A percentile compares a stretch with the other conserved stretches of the same genome.
These are phyloP conservation scores for Hedychridium roseum DNA, from an alignment of 2,888 invertebrate genomes.

Conservation along the genomic window DNA sequence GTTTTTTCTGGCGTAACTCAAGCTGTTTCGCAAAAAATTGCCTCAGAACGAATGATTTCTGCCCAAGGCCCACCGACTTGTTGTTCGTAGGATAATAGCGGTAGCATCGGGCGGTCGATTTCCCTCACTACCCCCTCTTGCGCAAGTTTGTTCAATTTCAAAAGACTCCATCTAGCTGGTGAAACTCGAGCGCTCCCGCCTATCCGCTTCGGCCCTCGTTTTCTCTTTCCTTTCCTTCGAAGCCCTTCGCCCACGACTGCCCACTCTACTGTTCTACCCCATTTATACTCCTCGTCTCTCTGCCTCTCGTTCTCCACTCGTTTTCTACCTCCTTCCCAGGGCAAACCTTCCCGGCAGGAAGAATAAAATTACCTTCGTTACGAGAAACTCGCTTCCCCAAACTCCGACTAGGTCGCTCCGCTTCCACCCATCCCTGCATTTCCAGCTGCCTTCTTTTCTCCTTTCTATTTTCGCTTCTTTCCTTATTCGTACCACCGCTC, in stretches of 20 bases:
- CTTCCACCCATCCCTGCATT: too few relatives aligned
- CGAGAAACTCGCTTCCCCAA: constrained; percentile 56
- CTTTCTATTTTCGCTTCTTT: constrained; percentile 4
- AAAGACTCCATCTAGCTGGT: constrained; percentile 48
- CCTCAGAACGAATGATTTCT: too few relatives aligned
- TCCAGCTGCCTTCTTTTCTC: constrained; percentile 30
- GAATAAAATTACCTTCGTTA: constrained; percentile 64
- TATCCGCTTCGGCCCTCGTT: constrained; percentile 20
- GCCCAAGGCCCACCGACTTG: too few relatives aligned
- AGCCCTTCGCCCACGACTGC: too few relatives aligned
- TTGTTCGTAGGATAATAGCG: too few relatives aligned
- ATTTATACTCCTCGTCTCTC: constrained; percentile 35
- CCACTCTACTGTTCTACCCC: constrained; percentile 43
- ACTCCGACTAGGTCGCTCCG: too few relatives aligned
- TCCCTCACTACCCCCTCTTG: too few relatives aligned
- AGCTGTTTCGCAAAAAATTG: too few relatives aligned
- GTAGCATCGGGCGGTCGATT: too few relatives aligned
- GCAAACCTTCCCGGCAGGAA: constrained; percentile 53
- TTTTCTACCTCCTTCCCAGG: constrained; percentile 15
- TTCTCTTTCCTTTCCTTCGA: constrained; percentile 22
- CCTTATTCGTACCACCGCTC: constrained; percentile 8
- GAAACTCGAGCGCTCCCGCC: constrained; percentile 44
- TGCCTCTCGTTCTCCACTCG: constrained; percentile 30
- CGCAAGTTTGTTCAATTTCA: constrained; percentile 57
- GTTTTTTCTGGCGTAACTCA: too few relatives aligned